These are phyloP conservation scores for Atethmia centrago DNA, from an alignment of 2,888 invertebrate species.

Conservation along the genomic window DNA sequence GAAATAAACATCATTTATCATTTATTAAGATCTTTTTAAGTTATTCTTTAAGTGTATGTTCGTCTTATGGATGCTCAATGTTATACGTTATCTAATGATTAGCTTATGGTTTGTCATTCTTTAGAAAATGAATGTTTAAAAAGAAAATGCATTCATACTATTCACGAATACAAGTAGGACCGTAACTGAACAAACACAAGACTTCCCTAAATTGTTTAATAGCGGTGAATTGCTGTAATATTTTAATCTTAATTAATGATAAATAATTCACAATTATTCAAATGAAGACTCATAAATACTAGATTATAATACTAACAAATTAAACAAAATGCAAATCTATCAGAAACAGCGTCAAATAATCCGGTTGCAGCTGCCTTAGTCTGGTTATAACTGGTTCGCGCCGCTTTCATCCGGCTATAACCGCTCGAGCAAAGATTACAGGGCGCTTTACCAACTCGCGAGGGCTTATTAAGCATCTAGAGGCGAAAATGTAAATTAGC, in stretches of 20 bases:
- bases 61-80: neutral
- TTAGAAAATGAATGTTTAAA: neutral
- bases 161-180: neutral
- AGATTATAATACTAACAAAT: slow-evolving; percentile 52
- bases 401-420: slow-evolving; percentile 65
- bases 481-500: slow-evolving; percentile 78
- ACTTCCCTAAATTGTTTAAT: slow-evolving; percentile 14
- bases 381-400: slow-evolving; percentile 67
- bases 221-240: slow-evolving; percentile 37
- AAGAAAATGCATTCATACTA: neutral
- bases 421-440: slow-evolving; percentile 73
- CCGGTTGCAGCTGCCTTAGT: slow-evolving; percentile 61
- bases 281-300: slow-evolving; percentile 36
- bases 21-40: slow-evolving; percentile 7
- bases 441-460: slow-evolving; percentile 70
- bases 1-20: too few species aligned
- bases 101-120: neutral
- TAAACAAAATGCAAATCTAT: slow-evolving; percentile 62
- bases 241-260: slow-evolving; percentile 28
- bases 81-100: neutral
- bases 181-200: neutral
- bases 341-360: slow-evolving; percentile 56
- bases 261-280: slow-evolving; percentile 47
- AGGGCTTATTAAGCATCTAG: slow-evolving; percentile 76
- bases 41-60: neutral